Conservation (phyloP, 1,140 invertebrate species). For the Tetramorium alpestre region DNA sequence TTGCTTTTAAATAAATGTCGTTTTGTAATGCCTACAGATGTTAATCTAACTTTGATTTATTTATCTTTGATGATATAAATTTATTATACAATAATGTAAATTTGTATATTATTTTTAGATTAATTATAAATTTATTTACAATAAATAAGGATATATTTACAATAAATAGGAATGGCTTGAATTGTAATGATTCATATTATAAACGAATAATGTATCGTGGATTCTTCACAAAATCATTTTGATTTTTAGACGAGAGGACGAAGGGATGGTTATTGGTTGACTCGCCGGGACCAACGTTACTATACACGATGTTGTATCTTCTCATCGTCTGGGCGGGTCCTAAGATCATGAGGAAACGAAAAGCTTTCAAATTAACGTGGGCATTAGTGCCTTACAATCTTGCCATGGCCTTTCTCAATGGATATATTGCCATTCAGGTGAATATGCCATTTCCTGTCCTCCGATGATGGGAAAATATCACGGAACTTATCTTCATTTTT, state of each 20-base stretch:
- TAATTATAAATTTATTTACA: not conserved
- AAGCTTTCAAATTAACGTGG: constrained; percentile 92
- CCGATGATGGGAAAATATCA: constrained; percentile 13
- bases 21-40: not conserved
- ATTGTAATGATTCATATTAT: not conserved
- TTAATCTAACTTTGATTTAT: not conserved
- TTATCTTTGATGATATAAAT: not conserved
- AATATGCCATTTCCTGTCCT: not conserved
- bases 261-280: constrained; percentile 95
- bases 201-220: not conserved
- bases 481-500: not conserved
- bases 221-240: not conserved
- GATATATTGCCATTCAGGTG: constrained; percentile 93
- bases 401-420: constrained; percentile 93
- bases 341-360: constrained; percentile 92
- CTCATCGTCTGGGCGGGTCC: constrained; percentile 93
- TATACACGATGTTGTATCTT: constrained; percentile 92
- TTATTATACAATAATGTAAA: not conserved
- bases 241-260: constrained; percentile 90
- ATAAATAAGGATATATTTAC: too few relatives aligned
- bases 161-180: not conserved
- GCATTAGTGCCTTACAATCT: constrained; percentile 95
- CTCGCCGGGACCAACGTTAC: constrained; percentile 91
- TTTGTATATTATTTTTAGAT: too few relatives aligned
- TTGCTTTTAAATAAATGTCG: not conserved